phyloP scores from a whole-genome alignment of 2,888 invertebrate species.

The Eupithecia inturbata region DNA sequence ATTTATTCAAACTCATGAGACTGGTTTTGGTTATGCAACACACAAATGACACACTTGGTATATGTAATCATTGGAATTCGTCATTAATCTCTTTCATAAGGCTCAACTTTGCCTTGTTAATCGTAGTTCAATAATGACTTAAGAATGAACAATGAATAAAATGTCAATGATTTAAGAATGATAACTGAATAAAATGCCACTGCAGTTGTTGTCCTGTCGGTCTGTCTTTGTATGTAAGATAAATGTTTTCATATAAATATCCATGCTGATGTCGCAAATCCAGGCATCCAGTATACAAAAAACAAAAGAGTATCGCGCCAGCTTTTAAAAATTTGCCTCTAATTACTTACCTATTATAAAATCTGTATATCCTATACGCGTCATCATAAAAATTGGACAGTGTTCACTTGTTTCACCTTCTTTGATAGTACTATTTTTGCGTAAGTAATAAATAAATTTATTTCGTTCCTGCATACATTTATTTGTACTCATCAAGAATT shows the following conservation, averaged over 20 bases:
- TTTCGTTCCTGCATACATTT: not conserved
- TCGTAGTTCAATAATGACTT: not conserved
- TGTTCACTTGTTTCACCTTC: not conserved
- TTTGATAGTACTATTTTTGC: not conserved
- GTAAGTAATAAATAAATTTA: not conserved
- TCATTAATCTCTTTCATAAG: not conserved
- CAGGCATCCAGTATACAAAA: not conserved
- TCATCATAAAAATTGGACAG: not conserved
- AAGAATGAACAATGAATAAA: no score
- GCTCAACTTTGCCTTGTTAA: not conserved
- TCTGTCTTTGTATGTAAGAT: not conserved
- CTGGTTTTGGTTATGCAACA: slow-evolving; percentile 10
- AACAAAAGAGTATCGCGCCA: no score
- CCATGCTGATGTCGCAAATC: not conserved
- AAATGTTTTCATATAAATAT: no score
- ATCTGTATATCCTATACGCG: no score
- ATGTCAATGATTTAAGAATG: not conserved
- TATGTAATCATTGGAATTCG: slow-evolving; percentile 8
- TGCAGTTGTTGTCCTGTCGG: not conserved
- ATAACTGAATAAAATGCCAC: not conserved
- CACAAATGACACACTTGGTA: slow-evolving; percentile 5
- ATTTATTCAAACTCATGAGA: not conserved
- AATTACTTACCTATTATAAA: no score
- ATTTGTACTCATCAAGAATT: not conserved
- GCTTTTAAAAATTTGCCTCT: no score